Evolutionary conservation across 1,140 invertebrate genomes (phyloP).

Genomic region (Zaprionus africanus): DNA sequence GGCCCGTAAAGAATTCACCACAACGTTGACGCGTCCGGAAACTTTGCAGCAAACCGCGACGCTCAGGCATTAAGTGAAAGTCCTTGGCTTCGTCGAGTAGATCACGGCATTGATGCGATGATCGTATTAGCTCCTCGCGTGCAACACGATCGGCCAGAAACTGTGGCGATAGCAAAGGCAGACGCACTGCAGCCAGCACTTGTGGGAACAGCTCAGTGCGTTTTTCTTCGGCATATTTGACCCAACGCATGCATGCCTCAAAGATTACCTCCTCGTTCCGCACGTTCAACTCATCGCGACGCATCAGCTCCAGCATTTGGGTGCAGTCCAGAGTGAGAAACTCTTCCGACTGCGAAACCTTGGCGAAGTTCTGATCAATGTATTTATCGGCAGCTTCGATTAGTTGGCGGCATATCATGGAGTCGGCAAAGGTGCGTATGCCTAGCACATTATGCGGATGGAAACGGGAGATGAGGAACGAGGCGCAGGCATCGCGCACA

Average conservation of each 20-base stretch:
- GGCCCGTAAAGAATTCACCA: constrained; percentile 90
- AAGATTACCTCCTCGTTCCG: constrained; percentile 90
- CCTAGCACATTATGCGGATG: constrained; percentile 94
- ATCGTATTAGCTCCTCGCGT: constrained; percentile 91
- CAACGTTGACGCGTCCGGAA: constrained; percentile 90
- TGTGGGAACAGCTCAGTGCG: constrained; percentile 88
- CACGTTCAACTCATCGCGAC: constrained; percentile 92
- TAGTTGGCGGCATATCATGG: constrained; percentile 89
- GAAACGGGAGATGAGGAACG: constrained; percentile 91
- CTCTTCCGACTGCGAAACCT: constrained; percentile 91
- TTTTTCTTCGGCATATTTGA: constrained; percentile 88
- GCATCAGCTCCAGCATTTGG: constrained; percentile 90
- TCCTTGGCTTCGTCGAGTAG: constrained; percentile 93
- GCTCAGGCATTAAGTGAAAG: constrained; percentile 93
- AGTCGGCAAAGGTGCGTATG: constrained; percentile 93
- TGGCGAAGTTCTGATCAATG: constrained; percentile 93
- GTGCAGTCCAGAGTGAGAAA: constrained; percentile 87
- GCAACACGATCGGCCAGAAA: constrained; percentile 93
- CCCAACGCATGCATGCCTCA: constrained; percentile 93
- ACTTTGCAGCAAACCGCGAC: constrained; percentile 89
- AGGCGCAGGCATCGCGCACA: constrained; percentile 93
- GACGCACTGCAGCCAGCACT: constrained; percentile 90
- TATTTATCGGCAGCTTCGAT: constrained; percentile 92
- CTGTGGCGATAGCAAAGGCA: constrained; percentile 93
- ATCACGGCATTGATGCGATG: constrained; percentile 92